These are phyloP conservation scores for Tangara arthus DNA, from an alignment of 2,797 vertebrate species.

Conservation along the genomic window DNA sequence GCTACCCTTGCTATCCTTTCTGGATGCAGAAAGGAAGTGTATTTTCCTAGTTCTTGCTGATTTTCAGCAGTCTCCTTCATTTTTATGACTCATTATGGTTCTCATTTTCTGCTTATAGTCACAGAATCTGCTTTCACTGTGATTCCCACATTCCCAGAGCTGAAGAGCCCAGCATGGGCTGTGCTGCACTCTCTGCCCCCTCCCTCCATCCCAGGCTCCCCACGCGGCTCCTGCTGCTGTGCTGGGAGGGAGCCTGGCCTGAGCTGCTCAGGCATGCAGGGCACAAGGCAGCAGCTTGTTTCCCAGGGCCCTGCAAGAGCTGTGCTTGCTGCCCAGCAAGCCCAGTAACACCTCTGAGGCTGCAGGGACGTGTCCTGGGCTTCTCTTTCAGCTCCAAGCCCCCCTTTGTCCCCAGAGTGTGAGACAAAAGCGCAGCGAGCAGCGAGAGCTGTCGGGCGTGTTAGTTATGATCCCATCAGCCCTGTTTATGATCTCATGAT, in stretches of 20 bases:
- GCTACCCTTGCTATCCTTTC: background rate
- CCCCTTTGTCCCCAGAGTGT: fast-evolving
- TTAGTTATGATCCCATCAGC: background rate
- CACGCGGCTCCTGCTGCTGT: background rate
- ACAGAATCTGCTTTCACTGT: background rate
- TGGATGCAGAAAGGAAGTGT: background rate
- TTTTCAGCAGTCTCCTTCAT: background rate
- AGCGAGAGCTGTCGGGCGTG: fast-evolving
- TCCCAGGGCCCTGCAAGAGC: fast-evolving
- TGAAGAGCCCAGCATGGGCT: background rate
- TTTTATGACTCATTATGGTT: background rate
- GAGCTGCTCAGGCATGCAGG: fast-evolving
- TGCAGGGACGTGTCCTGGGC: fast-evolving
- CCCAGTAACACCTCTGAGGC: background rate
- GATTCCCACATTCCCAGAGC: background rate
- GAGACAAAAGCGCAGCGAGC: background rate
- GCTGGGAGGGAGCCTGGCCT: fast-evolving
- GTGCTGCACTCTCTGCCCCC: background rate
- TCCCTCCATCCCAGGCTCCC: background rate
- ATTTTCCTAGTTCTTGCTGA: background rate
- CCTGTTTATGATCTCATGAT: background rate
- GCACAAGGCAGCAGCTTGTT: background rate
- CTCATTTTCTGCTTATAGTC: background rate
- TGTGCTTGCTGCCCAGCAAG: background rate
- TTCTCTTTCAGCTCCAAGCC: fast-evolving